Percentiles rank a stretch among this genome's conserved stretches.
These are phyloP conservation scores for Aurelia sp. DNA, from an alignment of 30 jellyfish, hydroid and myxozoan genomes.

Conservation along the genomic window DNA sequence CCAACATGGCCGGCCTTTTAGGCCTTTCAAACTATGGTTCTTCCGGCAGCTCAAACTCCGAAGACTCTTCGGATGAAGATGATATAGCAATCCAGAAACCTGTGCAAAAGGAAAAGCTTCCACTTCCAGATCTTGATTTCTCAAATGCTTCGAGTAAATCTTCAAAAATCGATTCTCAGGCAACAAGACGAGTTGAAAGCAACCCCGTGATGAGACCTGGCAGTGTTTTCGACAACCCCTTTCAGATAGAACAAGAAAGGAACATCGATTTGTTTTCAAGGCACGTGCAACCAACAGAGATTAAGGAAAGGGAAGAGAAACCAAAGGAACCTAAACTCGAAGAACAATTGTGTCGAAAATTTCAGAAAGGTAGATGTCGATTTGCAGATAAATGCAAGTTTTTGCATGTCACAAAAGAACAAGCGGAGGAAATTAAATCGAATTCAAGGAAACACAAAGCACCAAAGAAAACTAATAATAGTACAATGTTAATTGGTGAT, in stretches of 20 bases:
- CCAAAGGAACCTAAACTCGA: neutral
- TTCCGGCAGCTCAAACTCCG: conserved; percentile 5
- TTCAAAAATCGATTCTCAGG: neutral
- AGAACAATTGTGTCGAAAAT: conserved; percentile 31
- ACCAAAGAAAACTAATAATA: neutral
- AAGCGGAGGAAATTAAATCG: neutral
- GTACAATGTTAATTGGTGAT: conserved; percentile 32
- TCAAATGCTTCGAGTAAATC: neutral
- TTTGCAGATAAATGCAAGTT: conserved; percentile 49
- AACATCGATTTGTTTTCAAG: conserved; percentile 33
- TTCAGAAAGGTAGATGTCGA: conserved; percentile 33
- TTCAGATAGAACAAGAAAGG: conserved; percentile 24
- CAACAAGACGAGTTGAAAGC: no score
- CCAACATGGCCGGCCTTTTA: neutral
- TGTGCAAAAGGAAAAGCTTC: conserved; percentile 26
- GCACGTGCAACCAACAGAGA: conserved; percentile 53
- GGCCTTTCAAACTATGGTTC: conserved; percentile 25
- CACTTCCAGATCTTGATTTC: conserved; percentile 49
- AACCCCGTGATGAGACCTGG: neutral
- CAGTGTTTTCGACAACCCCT: conserved; percentile 58
- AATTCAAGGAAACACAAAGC: neutral
- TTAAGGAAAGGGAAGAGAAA: neutral
- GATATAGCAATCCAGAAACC: neutral
- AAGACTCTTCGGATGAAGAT: conserved; percentile 15
- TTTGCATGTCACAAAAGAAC: neutral